phyloP scores from a whole-genome alignment of 1,140 invertebrate genomes.

The fruit fly (Drosophila melanogaster) region DNA sequence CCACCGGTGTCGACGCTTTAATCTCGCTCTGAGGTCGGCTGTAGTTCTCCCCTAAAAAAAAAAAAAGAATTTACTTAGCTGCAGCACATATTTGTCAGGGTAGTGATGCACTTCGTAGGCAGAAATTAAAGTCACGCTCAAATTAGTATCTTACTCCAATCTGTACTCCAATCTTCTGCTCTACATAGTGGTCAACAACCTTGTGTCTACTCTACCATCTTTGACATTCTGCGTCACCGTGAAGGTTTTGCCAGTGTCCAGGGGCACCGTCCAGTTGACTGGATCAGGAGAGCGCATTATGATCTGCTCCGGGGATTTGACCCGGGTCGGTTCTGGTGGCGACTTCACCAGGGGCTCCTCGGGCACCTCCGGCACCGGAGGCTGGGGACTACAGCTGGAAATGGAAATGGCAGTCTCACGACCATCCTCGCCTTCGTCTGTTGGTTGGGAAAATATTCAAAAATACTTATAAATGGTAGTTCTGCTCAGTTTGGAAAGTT shows the following conservation, averaged over 20 bases:
- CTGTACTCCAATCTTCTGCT: neutral
- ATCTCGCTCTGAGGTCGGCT: constrained; percentile 89
- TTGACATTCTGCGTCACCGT: constrained; percentile 95
- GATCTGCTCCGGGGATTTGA: constrained; percentile 96
- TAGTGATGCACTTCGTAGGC: neutral
- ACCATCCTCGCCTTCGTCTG: constrained; percentile 80
- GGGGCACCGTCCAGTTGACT: constrained; percentile 96
- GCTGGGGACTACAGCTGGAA: constrained; percentile 84
- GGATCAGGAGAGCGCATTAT: constrained; percentile 95
- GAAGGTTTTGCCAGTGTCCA: constrained; percentile 96
- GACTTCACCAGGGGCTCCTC: constrained; percentile 93
- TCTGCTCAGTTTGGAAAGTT: neutral
- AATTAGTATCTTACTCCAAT: no score
- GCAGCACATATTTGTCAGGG: neutral
- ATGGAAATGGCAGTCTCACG: constrained; percentile 83
- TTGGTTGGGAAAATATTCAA: constrained; percentile 62
- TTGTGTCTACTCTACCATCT: constrained; percentile 91
- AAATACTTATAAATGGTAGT: constrained; percentile 29
- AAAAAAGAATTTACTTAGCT: neutral
- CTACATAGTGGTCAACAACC: neutral
- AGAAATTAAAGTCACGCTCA: neutral
- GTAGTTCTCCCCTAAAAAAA: constrained; percentile 78
- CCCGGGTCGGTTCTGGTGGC: constrained; percentile 94
- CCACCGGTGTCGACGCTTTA: constrained; percentile 88
- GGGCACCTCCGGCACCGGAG: constrained; percentile 80